These are phyloP conservation scores for Lacerta bilineata DNA, from an alignment of 2,797 vertebrate species.

Conservation along the genomic window DNA sequence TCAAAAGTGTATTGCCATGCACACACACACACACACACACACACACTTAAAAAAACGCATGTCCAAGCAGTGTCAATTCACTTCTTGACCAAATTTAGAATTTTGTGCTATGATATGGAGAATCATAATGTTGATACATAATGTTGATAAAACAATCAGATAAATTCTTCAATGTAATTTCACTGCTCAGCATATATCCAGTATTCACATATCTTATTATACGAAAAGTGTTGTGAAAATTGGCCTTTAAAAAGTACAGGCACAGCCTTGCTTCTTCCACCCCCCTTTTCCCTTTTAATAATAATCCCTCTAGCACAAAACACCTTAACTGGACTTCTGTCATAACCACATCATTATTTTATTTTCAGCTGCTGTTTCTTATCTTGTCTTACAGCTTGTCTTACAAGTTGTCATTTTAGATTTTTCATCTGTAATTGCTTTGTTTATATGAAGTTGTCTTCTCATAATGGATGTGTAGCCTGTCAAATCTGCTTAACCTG, in stretches of 20 bases:
- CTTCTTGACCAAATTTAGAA: background rate
- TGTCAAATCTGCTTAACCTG: conserved; percentile 36
- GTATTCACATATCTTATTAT: background rate
- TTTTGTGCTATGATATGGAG: background rate
- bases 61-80: background rate
- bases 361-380: conserved; percentile 38
- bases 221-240: background rate
- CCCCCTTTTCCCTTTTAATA: background rate
- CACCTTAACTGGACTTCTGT: conserved; percentile 25
- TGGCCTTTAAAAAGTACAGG: background rate
- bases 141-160: background rate
- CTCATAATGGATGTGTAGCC: conserved; percentile 37
- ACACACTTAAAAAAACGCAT: too few species aligned
- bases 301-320: background rate
- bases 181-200: background rate
- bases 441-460: conserved; percentile 40
- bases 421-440: conserved; percentile 53
- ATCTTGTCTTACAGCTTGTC: conserved; percentile 43
- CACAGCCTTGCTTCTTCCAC: background rate
- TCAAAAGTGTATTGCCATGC: background rate
- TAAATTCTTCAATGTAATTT: background rate
- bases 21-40: too few species aligned
- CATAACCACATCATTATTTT: conserved; percentile 32
- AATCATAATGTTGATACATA: background rate
- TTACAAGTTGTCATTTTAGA: conserved; percentile 45